phyloP scores from a whole-genome alignment of 2,113 vertebrate genomes.

The Rostratula benghalensis region DNA sequence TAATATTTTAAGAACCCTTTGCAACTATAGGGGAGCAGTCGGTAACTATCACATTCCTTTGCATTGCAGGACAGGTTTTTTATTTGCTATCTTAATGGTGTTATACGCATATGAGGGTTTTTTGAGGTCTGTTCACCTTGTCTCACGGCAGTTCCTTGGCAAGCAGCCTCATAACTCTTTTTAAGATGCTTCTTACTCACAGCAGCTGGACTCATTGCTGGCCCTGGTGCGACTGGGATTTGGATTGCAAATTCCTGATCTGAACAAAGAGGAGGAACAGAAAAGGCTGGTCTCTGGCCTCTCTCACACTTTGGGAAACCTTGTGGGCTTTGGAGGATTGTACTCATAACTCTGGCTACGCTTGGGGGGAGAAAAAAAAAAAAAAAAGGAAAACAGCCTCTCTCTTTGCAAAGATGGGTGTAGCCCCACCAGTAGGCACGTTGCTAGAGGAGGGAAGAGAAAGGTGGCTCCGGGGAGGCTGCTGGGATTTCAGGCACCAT shows the following conservation, averaged over 20 bases:
- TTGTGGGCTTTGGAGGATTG: background rate
- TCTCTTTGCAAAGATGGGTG: background rate
- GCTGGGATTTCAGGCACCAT: background rate
- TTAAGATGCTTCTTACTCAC: slow-evolving; percentile 17
- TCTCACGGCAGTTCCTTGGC: background rate
- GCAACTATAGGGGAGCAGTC: background rate
- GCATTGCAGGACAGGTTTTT: slow-evolving; percentile 31
- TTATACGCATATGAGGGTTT: background rate
- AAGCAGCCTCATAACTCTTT: background rate
- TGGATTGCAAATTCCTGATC: slow-evolving; percentile 58
- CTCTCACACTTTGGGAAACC: slow-evolving; percentile 1
- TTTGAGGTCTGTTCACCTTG: background rate
- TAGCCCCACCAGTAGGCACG: background rate
- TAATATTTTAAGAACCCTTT: slow-evolving; percentile 64
- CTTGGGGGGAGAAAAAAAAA: no score
- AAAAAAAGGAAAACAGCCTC: background rate
- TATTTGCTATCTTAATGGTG: slow-evolving; percentile 31
- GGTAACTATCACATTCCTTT: slow-evolving; percentile 34
- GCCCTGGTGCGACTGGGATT: slow-evolving; percentile 24
- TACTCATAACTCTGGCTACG: background rate
- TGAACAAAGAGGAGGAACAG: slow-evolving; percentile 21
- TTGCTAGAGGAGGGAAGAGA: background rate
- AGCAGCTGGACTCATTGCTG: slow-evolving; percentile 15
- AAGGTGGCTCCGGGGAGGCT: background rate
- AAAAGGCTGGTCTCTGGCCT: slow-evolving; percentile 22